Percentiles rank a stretch among this genome's conserved stretches.
These are phyloP conservation scores for Andinoacara biseriatus DNA, from an alignment of 2,113 vertebrate species.

Conservation along the genomic window DNA sequence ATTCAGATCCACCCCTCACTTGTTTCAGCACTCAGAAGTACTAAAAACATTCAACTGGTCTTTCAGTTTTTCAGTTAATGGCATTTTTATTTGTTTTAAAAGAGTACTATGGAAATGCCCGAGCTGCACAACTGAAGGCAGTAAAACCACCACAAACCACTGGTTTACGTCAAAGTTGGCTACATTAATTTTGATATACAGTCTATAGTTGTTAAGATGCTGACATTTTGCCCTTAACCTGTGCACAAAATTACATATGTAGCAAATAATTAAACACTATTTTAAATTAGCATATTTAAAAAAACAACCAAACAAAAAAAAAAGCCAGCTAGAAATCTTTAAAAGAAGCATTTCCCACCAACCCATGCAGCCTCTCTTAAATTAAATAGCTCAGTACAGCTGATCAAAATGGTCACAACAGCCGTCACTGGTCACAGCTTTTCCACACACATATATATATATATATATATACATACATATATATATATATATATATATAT, in stretches of 20 bases:
- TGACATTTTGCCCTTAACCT: not conserved
- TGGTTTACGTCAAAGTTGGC: not conserved
- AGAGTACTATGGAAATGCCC: not conserved
- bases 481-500: too few relatives aligned
- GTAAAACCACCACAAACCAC: not conserved
- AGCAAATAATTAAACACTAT: not conserved
- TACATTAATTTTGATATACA: not conserved
- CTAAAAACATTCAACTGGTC: not conserved
- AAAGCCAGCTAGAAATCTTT: not conserved
- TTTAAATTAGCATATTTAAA: not conserved
- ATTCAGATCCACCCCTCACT: not conserved
- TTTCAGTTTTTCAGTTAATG: not conserved
- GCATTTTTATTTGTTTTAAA: not conserved
- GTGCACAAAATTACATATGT: not conserved
- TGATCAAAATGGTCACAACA: not conserved
- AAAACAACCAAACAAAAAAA: not conserved
- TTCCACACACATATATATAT: too few relatives aligned
- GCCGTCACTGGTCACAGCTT: not conserved
- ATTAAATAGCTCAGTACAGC: not conserved
- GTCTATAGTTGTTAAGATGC: not conserved
- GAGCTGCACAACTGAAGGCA: not conserved
- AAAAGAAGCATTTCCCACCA: not conserved
- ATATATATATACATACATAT: too few relatives aligned
- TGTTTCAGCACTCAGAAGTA: not conserved
- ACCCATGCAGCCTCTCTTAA: conserved; percentile 3